Conservation (phyloP, 2,797 vertebrate genomes). For the Coregonus sp. region DNA sequence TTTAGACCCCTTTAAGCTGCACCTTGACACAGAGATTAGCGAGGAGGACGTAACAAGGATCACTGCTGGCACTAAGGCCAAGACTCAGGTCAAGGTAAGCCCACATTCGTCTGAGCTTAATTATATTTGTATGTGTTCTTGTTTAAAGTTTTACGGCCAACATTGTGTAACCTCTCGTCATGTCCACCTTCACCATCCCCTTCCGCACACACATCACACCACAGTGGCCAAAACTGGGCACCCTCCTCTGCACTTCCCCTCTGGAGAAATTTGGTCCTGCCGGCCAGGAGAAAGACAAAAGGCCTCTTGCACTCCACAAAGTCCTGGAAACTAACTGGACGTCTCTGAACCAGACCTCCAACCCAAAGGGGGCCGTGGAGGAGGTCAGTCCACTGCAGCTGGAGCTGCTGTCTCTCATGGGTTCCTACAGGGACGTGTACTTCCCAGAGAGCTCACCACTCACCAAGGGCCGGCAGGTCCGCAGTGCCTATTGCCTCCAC, state of each 20-base stretch:
- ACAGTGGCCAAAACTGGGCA: conserved; percentile 87
- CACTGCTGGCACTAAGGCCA: conserved; percentile 69
- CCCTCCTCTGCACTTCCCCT: conserved; percentile 74
- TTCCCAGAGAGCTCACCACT: conserved; percentile 82
- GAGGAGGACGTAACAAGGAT: conserved; percentile 85
- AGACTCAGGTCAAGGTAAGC: conserved; percentile 81
- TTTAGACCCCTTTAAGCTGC: conserved; percentile 85
- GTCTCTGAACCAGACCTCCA: conserved; percentile 73
- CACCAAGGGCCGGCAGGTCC: conserved; percentile 80
- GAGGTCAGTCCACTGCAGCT: conserved; percentile 81
- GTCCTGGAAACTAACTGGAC: conserved; percentile 81
- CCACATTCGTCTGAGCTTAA: neutral
- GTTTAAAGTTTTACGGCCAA: neutral
- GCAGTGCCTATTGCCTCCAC: conserved; percentile 87
- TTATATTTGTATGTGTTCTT: neutral
- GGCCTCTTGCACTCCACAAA: conserved; percentile 82
- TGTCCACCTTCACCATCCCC: neutral
- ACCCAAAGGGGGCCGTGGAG: conserved; percentile 42
- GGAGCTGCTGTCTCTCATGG: conserved; percentile 90
- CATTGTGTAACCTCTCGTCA: neutral
- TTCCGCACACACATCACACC: neutral
- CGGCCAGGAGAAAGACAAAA: conserved; percentile 65
- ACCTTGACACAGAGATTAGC: conserved; percentile 81
- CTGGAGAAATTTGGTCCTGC: conserved; percentile 73
- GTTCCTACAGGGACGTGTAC: conserved; percentile 88